Percentiles rank a stretch among this genome's conserved stretches.
phyloP scores from a whole-genome alignment of 64 coral and sea anemone genomes.

The Hydrozoanthus tunicans region DNA sequence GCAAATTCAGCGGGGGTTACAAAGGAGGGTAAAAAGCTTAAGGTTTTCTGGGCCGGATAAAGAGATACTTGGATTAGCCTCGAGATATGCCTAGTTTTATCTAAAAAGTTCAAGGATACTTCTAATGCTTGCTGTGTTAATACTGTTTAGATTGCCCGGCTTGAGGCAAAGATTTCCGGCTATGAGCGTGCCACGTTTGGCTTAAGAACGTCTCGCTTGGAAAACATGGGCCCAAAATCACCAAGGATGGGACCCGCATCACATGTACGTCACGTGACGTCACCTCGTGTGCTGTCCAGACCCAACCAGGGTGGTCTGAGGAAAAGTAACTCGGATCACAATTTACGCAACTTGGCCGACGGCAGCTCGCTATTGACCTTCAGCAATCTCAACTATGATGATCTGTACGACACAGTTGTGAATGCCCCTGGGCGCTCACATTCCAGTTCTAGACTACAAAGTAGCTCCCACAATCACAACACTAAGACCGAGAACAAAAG shows the following conservation, averaged over 20 bases:
- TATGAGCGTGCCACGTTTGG: conserved; percentile 98
- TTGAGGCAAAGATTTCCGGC: conserved; percentile 95
- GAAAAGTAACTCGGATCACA: conserved; percentile 84
- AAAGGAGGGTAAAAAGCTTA: too few relatives aligned
- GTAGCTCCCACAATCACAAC: conserved; percentile 17
- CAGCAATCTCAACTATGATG: conserved; percentile 40
- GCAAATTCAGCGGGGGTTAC: too few relatives aligned
- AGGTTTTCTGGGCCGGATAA: too few relatives aligned
- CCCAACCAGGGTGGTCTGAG: conserved; percentile 52
- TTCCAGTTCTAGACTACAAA: conserved; percentile 14
- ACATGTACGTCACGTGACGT: conserved; percentile 87
- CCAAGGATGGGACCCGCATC: conserved; percentile 14
- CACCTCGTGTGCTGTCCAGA: conserved; percentile 66
- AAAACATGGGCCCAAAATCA: conserved; percentile 30
- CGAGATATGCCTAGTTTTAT: too few relatives aligned
- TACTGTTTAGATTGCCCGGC: conserved; percentile 71
- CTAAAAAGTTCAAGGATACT: too few relatives aligned
- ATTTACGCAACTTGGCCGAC: conserved; percentile 52
- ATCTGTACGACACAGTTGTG: conserved; percentile 34
- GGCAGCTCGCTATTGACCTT: conserved; percentile 31
- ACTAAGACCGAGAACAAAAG: conserved; percentile 28
- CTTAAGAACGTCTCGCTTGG: conserved; percentile 56
- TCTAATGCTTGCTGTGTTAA: not conserved
- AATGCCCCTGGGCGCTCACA: conserved; percentile 26
- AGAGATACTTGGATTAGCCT: too few relatives aligned